Conservation (phyloP, 2,113 vertebrate species). For the Speoplatyrhinus poulsoni region DNA sequence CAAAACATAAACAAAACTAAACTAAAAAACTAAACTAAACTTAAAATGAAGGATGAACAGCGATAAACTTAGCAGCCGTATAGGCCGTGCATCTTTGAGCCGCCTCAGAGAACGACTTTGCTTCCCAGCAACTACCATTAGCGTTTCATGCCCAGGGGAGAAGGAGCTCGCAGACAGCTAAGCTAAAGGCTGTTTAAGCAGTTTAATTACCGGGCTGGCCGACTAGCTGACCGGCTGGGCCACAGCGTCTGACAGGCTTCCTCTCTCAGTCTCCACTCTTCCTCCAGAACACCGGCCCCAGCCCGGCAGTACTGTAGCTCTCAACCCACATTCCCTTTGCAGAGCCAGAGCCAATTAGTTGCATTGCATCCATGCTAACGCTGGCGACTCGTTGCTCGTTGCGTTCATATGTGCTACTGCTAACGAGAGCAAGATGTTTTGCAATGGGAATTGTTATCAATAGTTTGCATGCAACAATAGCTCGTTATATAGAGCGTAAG, state of each 20-base stretch:
- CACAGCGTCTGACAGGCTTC: slow-evolving; percentile 51
- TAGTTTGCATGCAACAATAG: slow-evolving; percentile 11
- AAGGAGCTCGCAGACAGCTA: slow-evolving; percentile 24
- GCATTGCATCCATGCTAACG: slow-evolving; percentile 45
- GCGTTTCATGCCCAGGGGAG: slow-evolving; percentile 50
- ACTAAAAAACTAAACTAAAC: slow-evolving; percentile 8
- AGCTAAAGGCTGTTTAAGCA: slow-evolving; percentile 50
- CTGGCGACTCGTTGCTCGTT: slow-evolving; percentile 57
- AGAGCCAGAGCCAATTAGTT: slow-evolving; percentile 64
- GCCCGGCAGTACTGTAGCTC: slow-evolving; percentile 30
- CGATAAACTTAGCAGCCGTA: slow-evolving; percentile 50
- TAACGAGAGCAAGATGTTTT: slow-evolving; percentile 63
- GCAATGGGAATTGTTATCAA: slow-evolving; percentile 44
- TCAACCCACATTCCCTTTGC: slow-evolving; percentile 64
- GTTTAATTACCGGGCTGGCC: slow-evolving; percentile 59
- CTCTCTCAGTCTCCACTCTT: slow-evolving; percentile 42
- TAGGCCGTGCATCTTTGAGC: slow-evolving; percentile 50
- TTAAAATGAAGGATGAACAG: slow-evolving; percentile 68
- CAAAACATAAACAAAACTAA: slow-evolving; percentile 54
- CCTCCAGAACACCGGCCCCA: slow-evolving; percentile 27
- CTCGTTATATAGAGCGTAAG: slow-evolving; percentile 11
- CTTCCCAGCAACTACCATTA: slow-evolving; percentile 28
- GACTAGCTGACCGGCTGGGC: slow-evolving; percentile 35
- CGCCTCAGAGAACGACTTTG: slow-evolving; percentile 39
- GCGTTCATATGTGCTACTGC: slow-evolving; percentile 46